Evolutionary conservation across 2,113 vertebrate genomes (phyloP).

Genomic region (Carettochelys insculpta): DNA sequence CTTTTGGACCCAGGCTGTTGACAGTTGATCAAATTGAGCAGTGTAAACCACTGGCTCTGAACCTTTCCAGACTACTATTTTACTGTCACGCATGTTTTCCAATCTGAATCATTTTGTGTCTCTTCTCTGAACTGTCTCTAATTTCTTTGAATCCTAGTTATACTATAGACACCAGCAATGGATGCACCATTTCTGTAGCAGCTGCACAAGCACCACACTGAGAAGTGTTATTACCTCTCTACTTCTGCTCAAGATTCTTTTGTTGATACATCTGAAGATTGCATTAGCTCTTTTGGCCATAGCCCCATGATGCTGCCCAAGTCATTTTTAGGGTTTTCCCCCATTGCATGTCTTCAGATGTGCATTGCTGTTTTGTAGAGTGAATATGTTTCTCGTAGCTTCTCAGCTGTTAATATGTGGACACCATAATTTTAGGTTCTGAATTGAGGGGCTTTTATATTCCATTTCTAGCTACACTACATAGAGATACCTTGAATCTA

Average conservation of each 20-base stretch:
- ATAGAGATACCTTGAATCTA: conserved; percentile 37
- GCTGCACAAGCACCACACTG: not conserved
- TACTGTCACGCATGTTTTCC: not conserved
- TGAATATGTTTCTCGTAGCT: conserved; percentile 10
- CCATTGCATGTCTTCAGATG: conserved; percentile 3
- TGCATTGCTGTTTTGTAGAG: not conserved
- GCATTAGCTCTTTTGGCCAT: not conserved
- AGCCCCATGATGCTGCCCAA: not conserved
- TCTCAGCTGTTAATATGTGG: conserved; percentile 49
- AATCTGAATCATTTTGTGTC: not conserved
- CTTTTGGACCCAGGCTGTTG: not conserved
- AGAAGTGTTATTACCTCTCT: not conserved
- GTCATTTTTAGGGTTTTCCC: not conserved
- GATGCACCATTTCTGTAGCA: not conserved
- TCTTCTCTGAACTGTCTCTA: not conserved
- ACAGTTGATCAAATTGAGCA: not conserved
- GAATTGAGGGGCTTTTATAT: conserved; percentile 56
- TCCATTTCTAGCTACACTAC: conserved; percentile 29
- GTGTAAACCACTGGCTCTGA: not conserved
- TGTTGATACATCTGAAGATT: not conserved
- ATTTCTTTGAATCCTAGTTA: not conserved
- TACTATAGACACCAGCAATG: not conserved
- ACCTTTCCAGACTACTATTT: too few species aligned
- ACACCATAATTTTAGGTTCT: conserved; percentile 38
- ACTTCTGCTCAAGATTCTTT: not conserved